Evolutionary conservation across 2,888 invertebrate species (phyloP).

Genomic region (Dolichomitus sp.): DNA sequence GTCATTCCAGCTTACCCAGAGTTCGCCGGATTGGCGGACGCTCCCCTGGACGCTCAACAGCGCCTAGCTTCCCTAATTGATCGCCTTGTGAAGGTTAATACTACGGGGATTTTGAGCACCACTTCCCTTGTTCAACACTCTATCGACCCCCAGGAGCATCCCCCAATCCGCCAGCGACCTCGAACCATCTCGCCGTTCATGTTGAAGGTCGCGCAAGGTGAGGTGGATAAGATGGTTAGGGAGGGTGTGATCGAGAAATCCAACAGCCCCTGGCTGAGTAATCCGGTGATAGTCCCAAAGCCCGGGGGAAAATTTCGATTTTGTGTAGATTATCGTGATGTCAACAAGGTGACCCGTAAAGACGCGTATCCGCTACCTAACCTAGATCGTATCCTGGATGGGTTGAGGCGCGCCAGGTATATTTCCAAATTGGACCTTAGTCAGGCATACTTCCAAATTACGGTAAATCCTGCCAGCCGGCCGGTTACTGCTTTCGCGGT

Average conservation of each 20-base stretch:
- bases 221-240: background rate
- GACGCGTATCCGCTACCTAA: conserved; percentile 47
- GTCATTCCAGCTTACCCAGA: background rate
- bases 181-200: conserved; percentile 5
- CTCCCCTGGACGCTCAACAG: background rate
- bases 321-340: conserved; percentile 44
- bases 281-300: conserved; percentile 34
- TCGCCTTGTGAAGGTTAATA: background rate
- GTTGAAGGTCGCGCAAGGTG: background rate
- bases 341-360: conserved; percentile 35
- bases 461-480: background rate
- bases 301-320: conserved; percentile 29
- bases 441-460: conserved; percentile 24
- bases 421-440: conserved; percentile 28
- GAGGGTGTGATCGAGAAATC: conserved; percentile 8
- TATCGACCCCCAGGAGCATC: background rate
- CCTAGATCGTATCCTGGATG: conserved; percentile 21
- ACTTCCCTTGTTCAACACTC: background rate
- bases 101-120: background rate
- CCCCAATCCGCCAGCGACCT: background rate
- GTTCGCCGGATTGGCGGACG: background rate
- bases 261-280: conserved; percentile 12
- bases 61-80: background rate
- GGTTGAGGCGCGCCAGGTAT: background rate
- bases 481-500: conserved; percentile 32